phyloP scores from a whole-genome alignment of 2,797 vertebrate species.

The Cuniculus paca region DNA sequence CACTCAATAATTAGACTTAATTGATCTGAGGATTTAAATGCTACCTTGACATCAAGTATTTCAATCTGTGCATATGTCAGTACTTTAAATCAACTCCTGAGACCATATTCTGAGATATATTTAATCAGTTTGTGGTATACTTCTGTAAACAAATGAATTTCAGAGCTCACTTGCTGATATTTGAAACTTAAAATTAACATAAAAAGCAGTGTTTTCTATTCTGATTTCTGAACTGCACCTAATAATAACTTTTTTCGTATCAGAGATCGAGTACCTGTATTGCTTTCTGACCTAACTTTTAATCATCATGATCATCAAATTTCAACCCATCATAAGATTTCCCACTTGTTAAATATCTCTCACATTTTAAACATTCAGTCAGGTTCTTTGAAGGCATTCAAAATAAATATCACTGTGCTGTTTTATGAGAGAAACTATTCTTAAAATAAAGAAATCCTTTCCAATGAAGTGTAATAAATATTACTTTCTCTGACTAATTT shows the following conservation, averaged over 20 bases:
- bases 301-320: not conserved
- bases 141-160: constrained; percentile 63
- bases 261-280: not conserved
- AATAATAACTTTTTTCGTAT: not conserved
- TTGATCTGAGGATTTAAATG: constrained; percentile 83
- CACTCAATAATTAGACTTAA: constrained; percentile 87
- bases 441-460: not conserved
- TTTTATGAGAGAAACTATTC: not conserved
- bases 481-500: not conserved
- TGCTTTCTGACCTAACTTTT: not conserved
- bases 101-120: constrained; percentile 17
- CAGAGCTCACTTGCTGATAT: constrained; percentile 22
- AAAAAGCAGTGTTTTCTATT: constrained; percentile 26
- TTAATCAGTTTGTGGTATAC: constrained; percentile 55
- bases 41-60: constrained; percentile 83
- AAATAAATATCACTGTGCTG: not conserved
- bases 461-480: not conserved
- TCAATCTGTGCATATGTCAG: constrained; percentile 67
- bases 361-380: not conserved
- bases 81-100: constrained; percentile 67
- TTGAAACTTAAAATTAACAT: constrained; percentile 61
- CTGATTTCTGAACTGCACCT: not conserved
- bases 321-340: not conserved
- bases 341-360: not conserved
- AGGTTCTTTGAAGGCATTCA: not conserved